Conservation (phyloP, 2,888 invertebrate species). For the Gastracanthus pulcherrimus region DNA sequence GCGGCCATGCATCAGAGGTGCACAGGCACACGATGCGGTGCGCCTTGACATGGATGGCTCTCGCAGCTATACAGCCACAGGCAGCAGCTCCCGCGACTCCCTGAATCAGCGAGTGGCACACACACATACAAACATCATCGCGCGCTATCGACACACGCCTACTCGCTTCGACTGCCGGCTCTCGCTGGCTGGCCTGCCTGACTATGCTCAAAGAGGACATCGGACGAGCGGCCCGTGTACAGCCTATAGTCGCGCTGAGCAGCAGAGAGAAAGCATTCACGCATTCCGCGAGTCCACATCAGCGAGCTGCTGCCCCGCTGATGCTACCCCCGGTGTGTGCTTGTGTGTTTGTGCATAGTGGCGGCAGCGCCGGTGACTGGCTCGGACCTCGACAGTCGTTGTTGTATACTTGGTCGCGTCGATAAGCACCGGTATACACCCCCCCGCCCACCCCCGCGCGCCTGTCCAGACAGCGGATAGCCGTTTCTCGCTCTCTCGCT, state of each 20-base stretch:
- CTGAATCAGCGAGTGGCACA: conserved; percentile 74
- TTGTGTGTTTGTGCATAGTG: too few species aligned
- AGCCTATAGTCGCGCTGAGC: conserved; percentile 38
- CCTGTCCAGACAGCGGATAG: too few species aligned
- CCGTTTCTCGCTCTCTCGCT: background rate
- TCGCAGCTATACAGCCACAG: too few species aligned
- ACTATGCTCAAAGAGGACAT: conserved; percentile 52
- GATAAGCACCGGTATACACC: background rate
- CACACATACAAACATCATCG: conserved; percentile 68
- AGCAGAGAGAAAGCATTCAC: conserved; percentile 55
- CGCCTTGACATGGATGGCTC: conserved; percentile 78
- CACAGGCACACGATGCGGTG: conserved; percentile 65
- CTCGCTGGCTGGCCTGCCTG: conserved; percentile 5
- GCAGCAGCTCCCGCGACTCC: too few species aligned
- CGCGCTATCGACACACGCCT: conserved; percentile 75
- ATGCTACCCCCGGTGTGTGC: background rate
- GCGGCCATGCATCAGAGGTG: conserved; percentile 62
- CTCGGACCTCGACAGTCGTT: too few species aligned
- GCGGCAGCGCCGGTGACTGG: too few species aligned
- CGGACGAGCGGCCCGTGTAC: too few species aligned
- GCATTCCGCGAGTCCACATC: background rate
- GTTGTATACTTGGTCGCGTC: too few species aligned
- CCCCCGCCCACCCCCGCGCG: background rate
- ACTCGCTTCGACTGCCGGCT: conserved; percentile 58
- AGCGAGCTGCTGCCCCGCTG: background rate